Percentiles rank a stretch among this genome's conserved stretches.
phyloP scores from a whole-genome alignment of 2,888 invertebrate species.

The Hirtodrosophila confusa region DNA sequence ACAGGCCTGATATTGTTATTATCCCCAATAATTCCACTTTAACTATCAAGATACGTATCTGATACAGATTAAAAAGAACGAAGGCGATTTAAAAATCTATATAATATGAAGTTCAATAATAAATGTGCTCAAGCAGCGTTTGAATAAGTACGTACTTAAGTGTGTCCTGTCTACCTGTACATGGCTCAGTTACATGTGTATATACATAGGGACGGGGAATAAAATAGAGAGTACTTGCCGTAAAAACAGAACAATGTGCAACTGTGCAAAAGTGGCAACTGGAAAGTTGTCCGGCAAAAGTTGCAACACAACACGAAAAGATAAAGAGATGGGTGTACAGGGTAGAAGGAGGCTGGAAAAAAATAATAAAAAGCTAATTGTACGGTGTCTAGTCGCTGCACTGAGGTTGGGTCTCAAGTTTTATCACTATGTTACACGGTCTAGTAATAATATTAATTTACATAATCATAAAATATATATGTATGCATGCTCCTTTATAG shows the following conservation, averaged over 20 bases:
- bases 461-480: constrained; percentile 1
- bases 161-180: background rate
- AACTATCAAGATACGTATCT: too few relatives aligned
- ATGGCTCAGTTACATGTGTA: constrained; percentile 5
- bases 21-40: too few relatives aligned
- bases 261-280: constrained; percentile 33
- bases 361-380: constrained; percentile 1
- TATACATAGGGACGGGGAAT: constrained; percentile 7
- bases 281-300: constrained; percentile 48
- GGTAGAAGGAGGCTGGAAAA: background rate
- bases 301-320: constrained; percentile 31
- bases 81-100: too few relatives aligned
- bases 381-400: background rate
- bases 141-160: background rate
- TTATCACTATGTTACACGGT: background rate
- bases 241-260: constrained; percentile 30
- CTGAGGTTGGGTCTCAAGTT: constrained; percentile 3
- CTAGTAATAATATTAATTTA: constrained; percentile 15
- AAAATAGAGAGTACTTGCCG: constrained; percentile 14
- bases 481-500: constrained; percentile 1
- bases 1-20: too few relatives aligned
- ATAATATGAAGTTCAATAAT: background rate
- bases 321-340: constrained; percentile 11
- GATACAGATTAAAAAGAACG: too few relatives aligned
- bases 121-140: background rate